A percentile compares a stretch with the other conserved stretches of the same genome.
phyloP scores from a whole-genome alignment of 2,797 vertebrate genomes.

The Pogonophryne albipinna region DNA sequence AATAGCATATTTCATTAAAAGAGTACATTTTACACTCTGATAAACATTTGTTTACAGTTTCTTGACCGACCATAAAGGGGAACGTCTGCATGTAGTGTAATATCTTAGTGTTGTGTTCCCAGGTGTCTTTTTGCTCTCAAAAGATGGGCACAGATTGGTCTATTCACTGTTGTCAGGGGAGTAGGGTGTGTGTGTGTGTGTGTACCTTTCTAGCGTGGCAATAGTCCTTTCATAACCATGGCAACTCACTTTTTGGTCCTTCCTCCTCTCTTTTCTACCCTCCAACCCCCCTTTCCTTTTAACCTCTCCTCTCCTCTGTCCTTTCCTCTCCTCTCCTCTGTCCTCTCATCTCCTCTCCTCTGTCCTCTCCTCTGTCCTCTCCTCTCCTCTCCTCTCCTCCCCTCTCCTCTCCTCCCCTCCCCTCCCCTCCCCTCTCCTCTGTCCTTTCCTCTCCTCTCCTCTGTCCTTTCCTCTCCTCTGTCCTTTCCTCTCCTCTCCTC shows the following conservation, averaged over 20 bases:
- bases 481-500: constrained; percentile 76
- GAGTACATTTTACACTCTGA: background rate
- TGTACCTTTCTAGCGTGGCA: constrained; percentile 87
- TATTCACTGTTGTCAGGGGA: constrained; percentile 75
- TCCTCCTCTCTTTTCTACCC: constrained; percentile 48
- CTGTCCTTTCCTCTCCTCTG: too few species aligned
- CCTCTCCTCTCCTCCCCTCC: too few species aligned
- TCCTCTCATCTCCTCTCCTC: constrained; percentile 61
- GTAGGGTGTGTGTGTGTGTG: constrained; percentile 40
- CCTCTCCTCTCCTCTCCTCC: too few species aligned
- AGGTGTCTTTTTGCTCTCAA: constrained; percentile 58
- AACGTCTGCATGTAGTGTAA: constrained; percentile 25
- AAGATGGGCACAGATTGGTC: constrained; percentile 70
- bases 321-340: background rate
- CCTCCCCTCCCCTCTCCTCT: constrained; percentile 3
- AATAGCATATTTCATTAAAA: background rate
- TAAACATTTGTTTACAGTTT: background rate
- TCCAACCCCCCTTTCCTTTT: constrained; percentile 15
- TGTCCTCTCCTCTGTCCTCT: too few species aligned
- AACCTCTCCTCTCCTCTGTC: background rate
- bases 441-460: background rate
- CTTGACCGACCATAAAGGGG: background rate
- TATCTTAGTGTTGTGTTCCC: constrained; percentile 42
- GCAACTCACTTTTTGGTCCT: constrained; percentile 93
- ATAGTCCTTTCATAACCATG: constrained; percentile 97